A percentile compares a stretch with the other conserved stretches of the same genome.
phyloP scores from a whole-genome alignment of 30 jellyfish, hydroid and myxozoan genomes.

The Aurelia sp. region DNA sequence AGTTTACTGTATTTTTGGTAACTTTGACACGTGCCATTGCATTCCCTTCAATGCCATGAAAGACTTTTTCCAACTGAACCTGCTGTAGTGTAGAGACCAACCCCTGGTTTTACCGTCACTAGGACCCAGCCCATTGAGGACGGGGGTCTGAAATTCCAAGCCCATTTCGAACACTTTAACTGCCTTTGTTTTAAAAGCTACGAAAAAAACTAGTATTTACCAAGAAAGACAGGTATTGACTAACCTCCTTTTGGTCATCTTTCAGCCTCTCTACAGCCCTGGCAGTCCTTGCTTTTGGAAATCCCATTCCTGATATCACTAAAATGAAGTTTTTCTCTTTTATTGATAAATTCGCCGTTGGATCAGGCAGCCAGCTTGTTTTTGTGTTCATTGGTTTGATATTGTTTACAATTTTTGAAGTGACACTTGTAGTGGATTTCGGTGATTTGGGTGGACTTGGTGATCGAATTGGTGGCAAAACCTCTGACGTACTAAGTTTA shows the following conservation, averaged over 20 bases:
- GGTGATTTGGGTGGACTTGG: conserved; percentile 21
- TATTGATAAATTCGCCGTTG: conserved; percentile 53
- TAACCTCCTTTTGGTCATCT: conserved; percentile 84
- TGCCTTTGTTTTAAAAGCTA: no score
- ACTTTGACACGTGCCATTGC: no score
- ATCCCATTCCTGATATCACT: conserved; percentile 84
- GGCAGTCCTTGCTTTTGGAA: conserved; percentile 78
- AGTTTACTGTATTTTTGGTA: no score
- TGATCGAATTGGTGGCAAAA: conserved; percentile 42
- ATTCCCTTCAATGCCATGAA: no score
- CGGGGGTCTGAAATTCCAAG: no score
- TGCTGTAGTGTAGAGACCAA: no score
- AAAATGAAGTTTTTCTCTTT: conserved; percentile 53
- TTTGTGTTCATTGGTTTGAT: not conserved
- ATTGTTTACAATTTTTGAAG: not conserved
- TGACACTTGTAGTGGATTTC: not conserved
- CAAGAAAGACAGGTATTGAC: not conserved
- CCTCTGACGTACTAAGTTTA: conserved; percentile 31
- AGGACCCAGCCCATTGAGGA: no score
- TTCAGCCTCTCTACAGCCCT: conserved; percentile 87
- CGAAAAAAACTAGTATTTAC: not conserved
- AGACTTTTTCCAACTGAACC: no score
- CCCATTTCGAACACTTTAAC: no score
- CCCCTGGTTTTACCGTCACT: no score
- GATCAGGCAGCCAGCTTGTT: conserved; percentile 68